A percentile compares a stretch with the other conserved stretches of the same genome.
phyloP scores from a whole-genome alignment of 2,888 invertebrate species.

The Eupsilia transversa region DNA sequence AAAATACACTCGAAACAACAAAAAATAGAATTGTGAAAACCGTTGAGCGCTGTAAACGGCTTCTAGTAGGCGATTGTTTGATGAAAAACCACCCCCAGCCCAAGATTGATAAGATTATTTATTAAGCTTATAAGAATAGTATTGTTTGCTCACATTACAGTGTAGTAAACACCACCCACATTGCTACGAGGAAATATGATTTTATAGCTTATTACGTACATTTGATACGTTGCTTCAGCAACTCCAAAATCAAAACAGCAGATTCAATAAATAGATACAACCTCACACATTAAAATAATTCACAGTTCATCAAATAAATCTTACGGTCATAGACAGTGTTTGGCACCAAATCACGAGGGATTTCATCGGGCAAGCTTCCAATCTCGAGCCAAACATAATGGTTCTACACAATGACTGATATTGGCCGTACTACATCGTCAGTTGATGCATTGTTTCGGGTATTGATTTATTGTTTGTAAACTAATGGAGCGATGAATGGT shows the following conservation, averaged over 20 bases:
- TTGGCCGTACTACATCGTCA: constrained; percentile 16
- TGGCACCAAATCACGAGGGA: constrained; percentile 41
- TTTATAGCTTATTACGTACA: not conserved
- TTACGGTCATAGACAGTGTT: constrained; percentile 10
- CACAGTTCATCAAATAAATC: constrained; percentile 36
- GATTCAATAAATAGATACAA: constrained; percentile 21
- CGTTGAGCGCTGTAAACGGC: no score
- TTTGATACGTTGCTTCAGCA: not conserved
- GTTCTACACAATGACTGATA: constrained; percentile 36
- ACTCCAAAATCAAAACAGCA: constrained; percentile 1
- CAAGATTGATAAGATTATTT: not conserved
- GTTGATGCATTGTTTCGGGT: constrained; percentile 34
- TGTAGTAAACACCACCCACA: not conserved
- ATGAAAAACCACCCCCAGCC: not conserved
- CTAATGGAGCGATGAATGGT: constrained; percentile 27
- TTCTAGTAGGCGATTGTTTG: not conserved
- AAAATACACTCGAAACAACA: no score
- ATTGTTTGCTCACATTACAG: no score
- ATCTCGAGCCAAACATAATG: constrained; percentile 38
- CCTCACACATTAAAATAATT: constrained; percentile 30
- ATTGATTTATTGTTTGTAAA: constrained; percentile 44
- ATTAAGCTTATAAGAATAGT: not conserved
- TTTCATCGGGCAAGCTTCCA: constrained; percentile 50
- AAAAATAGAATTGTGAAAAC: no score
- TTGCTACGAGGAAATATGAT: not conserved